Evolutionary conservation across 2,113 vertebrate species (phyloP).

Genomic region (Camelus dromedarius): DNA sequence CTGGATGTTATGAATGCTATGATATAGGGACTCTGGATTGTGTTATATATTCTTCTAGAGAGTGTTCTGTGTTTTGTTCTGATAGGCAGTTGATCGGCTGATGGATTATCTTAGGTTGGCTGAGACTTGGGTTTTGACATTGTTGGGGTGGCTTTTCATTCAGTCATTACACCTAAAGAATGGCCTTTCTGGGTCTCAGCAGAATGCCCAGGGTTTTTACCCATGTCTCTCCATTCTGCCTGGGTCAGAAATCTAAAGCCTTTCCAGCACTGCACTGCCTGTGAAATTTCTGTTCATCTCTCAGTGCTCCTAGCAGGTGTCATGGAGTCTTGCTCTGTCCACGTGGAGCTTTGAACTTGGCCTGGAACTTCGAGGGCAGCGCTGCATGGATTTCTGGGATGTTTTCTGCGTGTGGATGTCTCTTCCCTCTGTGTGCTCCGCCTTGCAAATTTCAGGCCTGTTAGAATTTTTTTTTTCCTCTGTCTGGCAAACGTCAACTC

Average conservation of each 20-base stretch:
- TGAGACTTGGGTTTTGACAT: neutral
- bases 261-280: neutral
- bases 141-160: neutral
- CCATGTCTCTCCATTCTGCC: neutral
- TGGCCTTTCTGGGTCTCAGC: neutral
- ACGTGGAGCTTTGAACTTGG: neutral
- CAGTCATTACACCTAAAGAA: neutral
- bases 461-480: neutral
- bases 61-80: neutral
- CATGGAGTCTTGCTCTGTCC: neutral
- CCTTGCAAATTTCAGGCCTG: neutral
- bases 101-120: neutral
- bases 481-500: neutral
- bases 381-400: too few species aligned
- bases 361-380: neutral
- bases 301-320: neutral
- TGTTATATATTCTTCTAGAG: neutral
- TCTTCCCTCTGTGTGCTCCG: neutral
- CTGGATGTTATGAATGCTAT: neutral
- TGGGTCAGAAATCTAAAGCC: neutral
- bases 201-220: neutral
- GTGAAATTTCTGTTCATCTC: neutral
- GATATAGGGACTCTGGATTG: neutral
- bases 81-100: neutral
- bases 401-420: neutral